A percentile compares a stretch with the other conserved stretches of the same genome.
These are phyloP conservation scores for Datnioides undecimradiatus DNA, from an alignment of 2,113 vertebrate genomes.

Conservation along the genomic window DNA sequence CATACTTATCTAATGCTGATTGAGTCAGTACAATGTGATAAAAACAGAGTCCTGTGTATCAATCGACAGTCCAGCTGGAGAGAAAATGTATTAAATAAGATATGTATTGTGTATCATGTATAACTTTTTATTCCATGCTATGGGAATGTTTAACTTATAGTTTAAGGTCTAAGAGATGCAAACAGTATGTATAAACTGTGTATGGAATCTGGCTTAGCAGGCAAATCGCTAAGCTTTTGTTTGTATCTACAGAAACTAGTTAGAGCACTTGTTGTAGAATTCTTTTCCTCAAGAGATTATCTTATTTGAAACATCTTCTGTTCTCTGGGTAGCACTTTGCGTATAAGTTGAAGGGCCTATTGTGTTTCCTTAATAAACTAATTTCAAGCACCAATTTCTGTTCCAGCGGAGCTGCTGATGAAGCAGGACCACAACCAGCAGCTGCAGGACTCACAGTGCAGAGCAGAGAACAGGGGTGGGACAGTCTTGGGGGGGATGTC, in stretches of 20 bases:
- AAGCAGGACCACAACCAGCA: conserved; percentile 58
- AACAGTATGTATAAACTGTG: too few species aligned
- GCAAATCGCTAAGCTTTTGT: neutral
- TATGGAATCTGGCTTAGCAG: neutral
- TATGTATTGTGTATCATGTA: neutral
- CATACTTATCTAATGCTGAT: neutral
- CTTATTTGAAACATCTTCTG: neutral
- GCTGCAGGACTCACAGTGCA: conserved; percentile 24
- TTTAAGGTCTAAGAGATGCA: too few species aligned
- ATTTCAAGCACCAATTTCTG: conserved; percentile 43
- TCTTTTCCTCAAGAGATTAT: neutral
- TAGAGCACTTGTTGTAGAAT: neutral
- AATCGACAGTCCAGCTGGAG: too few species aligned
- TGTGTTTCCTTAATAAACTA: conserved; percentile 43
- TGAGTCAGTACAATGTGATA: too few species aligned
- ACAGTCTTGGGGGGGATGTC: neutral
- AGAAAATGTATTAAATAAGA: neutral
- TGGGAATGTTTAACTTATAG: too few species aligned
- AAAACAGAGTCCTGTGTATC: neutral
- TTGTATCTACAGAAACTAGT: neutral
- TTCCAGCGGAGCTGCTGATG: conserved; percentile 56
- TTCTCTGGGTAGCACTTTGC: neutral
- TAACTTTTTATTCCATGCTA: neutral
- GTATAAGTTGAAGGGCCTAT: conserved; percentile 11
- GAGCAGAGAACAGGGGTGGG: conserved; percentile 11